Evolutionary conservation across 2,113 vertebrate species (phyloP).

Genomic region (Sus scrofa): DNA sequence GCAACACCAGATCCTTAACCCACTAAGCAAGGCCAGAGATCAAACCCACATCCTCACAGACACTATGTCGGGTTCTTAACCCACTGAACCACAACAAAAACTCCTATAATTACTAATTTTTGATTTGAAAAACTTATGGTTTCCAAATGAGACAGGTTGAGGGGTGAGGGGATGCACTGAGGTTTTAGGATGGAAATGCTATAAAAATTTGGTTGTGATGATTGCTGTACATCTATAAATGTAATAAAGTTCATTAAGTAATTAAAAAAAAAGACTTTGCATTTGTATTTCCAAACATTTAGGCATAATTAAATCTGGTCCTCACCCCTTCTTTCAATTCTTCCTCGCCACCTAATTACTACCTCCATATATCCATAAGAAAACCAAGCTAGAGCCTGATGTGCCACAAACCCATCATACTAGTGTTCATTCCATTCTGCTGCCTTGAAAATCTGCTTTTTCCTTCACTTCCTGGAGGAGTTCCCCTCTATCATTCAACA

Average conservation of each 20-base stretch:
- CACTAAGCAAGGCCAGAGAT: too few species aligned
- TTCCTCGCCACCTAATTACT: not conserved
- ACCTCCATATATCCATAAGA: not conserved
- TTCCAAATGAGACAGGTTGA: too few species aligned
- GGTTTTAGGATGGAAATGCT: too few species aligned
- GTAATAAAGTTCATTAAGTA: too few species aligned
- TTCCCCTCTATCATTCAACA: not conserved
- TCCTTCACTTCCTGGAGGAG: not conserved
- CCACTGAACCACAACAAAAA: too few species aligned
- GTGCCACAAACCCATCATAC: not conserved
- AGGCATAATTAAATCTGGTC: not conserved
- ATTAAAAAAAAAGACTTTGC: not conserved
- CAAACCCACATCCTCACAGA: too few species aligned
- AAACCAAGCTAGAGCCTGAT: not conserved
- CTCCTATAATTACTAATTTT: not conserved
- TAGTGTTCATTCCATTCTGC: not conserved
- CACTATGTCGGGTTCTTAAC: too few species aligned
- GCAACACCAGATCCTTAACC: too few species aligned
- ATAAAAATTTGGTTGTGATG: too few species aligned
- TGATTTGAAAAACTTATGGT: too few species aligned
- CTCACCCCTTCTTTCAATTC: not conserved
- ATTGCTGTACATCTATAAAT: too few species aligned
- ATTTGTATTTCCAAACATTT: slow-evolving; percentile 27
- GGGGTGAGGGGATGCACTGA: too few species aligned
- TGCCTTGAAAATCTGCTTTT: not conserved